Percentiles rank a stretch among this genome's conserved stretches.
These are phyloP conservation scores for Entomyzon cyanotis DNA, from an alignment of 2,113 vertebrate genomes.

Conservation along the genomic window DNA sequence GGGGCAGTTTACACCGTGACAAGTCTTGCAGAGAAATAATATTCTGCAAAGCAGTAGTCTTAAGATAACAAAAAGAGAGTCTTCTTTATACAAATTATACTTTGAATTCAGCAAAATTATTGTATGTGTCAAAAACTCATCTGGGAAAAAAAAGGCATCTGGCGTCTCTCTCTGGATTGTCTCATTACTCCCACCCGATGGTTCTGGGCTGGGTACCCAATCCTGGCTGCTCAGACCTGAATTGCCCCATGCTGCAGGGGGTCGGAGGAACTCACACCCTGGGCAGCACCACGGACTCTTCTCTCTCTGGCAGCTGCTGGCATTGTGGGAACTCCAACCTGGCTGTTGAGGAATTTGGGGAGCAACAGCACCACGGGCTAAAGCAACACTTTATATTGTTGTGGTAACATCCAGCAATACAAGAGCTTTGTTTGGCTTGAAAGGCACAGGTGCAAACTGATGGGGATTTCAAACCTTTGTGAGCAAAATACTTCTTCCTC, in stretches of 20 bases:
- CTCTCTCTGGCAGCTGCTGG: not conserved
- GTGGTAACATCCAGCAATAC: not conserved
- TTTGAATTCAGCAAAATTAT: not conserved
- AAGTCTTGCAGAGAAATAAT: not conserved
- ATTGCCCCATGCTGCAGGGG: not conserved
- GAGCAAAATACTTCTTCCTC: conserved; percentile 3
- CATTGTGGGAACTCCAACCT: not conserved
- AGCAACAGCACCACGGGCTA: not conserved
- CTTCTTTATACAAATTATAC: not conserved
- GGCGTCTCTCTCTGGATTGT: not conserved
- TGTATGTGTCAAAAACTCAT: not conserved
- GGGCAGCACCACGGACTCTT: not conserved
- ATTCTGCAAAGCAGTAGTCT: not conserved
- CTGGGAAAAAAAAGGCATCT: not conserved
- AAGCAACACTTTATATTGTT: not conserved
- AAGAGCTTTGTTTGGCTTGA: conserved; percentile 8
- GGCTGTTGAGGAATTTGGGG: not conserved
- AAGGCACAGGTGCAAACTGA: conserved; percentile 9
- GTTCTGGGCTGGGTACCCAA: not conserved
- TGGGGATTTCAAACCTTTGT: conserved; percentile 4
- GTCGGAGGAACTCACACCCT: accelerated
- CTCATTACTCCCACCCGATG: not conserved
- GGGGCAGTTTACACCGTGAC: not conserved
- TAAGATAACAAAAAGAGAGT: not conserved
- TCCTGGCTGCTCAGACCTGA: not conserved